Percentiles rank a stretch among this genome's conserved stretches.
Evolutionary conservation across 2,888 invertebrate genomes (phyloP).

Genomic region (Epistrophe grossulariae): DNA sequence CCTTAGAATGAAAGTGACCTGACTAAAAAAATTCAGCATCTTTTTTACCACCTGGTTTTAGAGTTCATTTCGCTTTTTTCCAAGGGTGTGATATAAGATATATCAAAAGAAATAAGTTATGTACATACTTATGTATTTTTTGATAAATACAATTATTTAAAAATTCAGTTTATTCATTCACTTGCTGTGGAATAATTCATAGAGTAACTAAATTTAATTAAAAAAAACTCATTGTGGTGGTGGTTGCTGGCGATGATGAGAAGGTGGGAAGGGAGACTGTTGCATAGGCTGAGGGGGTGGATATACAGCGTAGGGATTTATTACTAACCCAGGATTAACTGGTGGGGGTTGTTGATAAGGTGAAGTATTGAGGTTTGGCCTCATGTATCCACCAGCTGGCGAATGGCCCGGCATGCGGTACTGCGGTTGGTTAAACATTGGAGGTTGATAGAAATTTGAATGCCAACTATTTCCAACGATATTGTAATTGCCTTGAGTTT

Average conservation of each 20-base stretch:
- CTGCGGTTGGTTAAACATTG: conserved; percentile 41
- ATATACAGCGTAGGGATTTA: conserved; percentile 63
- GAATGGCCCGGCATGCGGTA: conserved; percentile 44
- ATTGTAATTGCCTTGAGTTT: conserved; percentile 77
- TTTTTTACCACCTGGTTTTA: too few relatives aligned
- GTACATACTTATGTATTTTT: background rate
- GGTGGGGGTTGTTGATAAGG: conserved; percentile 2
- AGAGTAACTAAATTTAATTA: background rate
- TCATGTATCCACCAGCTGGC: conserved; percentile 84
- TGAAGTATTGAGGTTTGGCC: conserved; percentile 69
- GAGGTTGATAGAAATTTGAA: conserved; percentile 80
- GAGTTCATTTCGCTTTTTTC: too few relatives aligned
- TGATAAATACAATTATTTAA: background rate
- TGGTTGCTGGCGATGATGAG: conserved; percentile 26
- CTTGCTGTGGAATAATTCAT: background rate
- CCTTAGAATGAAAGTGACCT: too few relatives aligned
- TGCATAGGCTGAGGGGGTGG: conserved; percentile 64
- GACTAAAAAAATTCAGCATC: too few relatives aligned
- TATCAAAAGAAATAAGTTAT: too few relatives aligned
- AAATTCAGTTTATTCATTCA: background rate
- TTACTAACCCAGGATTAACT: conserved; percentile 46
- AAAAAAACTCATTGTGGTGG: conserved; percentile 27
- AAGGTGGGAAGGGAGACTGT: conserved; percentile 60
- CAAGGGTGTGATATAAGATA: too few relatives aligned
- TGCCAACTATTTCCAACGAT: conserved; percentile 81